Evolutionary conservation across 1,140 invertebrate genomes (phyloP).

Genomic region (Calosoma granatense): DNA sequence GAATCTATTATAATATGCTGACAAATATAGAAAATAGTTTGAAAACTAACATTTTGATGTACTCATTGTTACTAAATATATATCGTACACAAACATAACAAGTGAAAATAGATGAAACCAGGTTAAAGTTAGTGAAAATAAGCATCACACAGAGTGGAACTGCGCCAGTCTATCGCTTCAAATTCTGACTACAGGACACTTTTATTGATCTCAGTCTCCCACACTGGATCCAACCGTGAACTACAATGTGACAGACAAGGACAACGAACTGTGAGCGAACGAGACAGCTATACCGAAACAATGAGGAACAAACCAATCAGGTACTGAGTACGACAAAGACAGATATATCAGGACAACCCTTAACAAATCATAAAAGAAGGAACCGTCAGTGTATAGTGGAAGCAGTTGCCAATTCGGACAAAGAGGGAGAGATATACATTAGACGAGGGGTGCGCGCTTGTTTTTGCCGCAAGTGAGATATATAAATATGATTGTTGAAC

Average conservation of each 20-base stretch:
- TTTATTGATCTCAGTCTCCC: not conserved
- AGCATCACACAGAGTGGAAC: too few relatives aligned
- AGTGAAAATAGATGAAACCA: too few relatives aligned
- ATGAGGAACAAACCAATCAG: not conserved
- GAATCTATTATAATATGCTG: too few relatives aligned
- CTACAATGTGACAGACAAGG: not conserved
- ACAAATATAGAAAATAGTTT: too few relatives aligned
- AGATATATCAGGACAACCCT: not conserved
- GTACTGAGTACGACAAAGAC: not conserved
- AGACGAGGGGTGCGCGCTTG: too few relatives aligned
- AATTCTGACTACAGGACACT: not conserved
- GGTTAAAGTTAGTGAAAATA: too few relatives aligned
- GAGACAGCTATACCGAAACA: not conserved
- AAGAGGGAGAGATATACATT: too few relatives aligned
- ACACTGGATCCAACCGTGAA: not conserved
- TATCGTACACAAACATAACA: too few relatives aligned
- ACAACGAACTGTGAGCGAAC: not conserved
- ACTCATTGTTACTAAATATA: too few relatives aligned
- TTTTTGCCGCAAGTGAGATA: not conserved
- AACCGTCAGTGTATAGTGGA: too few relatives aligned
- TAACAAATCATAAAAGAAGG: not conserved
- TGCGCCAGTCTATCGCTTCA: not conserved
- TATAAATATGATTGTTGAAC: not conserved
- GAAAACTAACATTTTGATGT: too few relatives aligned
- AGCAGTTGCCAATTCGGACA: not conserved